Evolutionary conservation across 2,888 invertebrate species (phyloP).

Genomic region (Lithosia quadra): DNA sequence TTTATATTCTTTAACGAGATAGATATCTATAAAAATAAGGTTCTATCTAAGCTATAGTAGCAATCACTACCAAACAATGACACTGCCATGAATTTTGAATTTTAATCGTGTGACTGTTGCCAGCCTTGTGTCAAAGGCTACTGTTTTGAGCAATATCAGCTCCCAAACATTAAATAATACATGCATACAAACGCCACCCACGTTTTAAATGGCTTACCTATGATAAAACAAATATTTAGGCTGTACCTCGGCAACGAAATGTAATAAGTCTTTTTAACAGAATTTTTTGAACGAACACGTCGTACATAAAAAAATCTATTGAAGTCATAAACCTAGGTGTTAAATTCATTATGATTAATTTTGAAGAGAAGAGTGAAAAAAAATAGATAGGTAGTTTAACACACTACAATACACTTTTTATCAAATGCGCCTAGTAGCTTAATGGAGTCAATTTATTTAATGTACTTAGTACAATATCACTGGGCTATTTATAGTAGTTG

Average conservation of each 20-base stretch:
- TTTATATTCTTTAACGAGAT: not conserved
- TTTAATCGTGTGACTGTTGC: constrained; percentile 21
- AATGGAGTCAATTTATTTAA: not conserved
- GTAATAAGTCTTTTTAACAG: not conserved
- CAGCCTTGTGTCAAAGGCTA: constrained; percentile 11
- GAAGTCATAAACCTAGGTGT: not conserved
- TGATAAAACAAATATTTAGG: constrained; percentile 37
- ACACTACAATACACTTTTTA: not conserved
- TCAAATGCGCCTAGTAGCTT: not conserved
- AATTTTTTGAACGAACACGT: not conserved
- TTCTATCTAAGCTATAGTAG: not conserved
- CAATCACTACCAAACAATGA: not conserved
- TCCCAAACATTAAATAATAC: constrained; percentile 17
- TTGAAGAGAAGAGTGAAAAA: too few relatives aligned
- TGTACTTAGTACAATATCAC: too few relatives aligned
- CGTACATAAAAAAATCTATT: not conserved
- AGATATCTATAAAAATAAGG: not conserved
- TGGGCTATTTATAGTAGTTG: not conserved
- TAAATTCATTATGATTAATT: too few relatives aligned
- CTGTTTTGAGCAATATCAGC: constrained; percentile 21
- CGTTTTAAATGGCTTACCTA: constrained; percentile 27
- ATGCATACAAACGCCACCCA: constrained; percentile 39
- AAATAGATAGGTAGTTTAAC: not conserved
- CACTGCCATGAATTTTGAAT: constrained; percentile 13
- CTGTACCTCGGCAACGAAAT: not conserved